phyloP scores from a whole-genome alignment of 2,113 vertebrate genomes.

The Ammodytes dubius region DNA sequence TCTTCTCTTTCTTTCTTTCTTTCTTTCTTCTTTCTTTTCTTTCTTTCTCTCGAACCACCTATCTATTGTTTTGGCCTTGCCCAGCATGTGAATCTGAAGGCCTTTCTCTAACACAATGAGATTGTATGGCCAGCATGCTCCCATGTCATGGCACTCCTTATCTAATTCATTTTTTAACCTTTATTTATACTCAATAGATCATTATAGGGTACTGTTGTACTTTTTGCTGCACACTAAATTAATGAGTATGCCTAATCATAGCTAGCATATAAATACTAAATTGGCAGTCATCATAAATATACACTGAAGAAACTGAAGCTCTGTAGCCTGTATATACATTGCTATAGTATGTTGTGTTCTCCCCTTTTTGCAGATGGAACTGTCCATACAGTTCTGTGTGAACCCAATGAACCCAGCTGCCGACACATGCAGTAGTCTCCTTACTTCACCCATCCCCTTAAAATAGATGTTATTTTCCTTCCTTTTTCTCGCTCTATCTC shows the following conservation, averaged over 20 bases:
- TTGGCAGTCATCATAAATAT: too few species aligned
- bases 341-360: background rate
- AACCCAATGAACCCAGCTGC: constrained; percentile 49
- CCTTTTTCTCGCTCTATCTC: constrained; percentile 36
- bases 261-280: background rate
- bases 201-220: background rate
- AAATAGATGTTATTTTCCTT: constrained; percentile 63
- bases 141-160: constrained; percentile 12
- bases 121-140: constrained; percentile 7
- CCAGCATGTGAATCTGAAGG: background rate
- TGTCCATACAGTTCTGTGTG: constrained; percentile 23
- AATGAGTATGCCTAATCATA: background rate
- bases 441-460: constrained; percentile 44
- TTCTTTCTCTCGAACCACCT: background rate
- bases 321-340: too few species aligned
- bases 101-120: constrained; percentile 8
- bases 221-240: background rate
- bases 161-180: background rate
- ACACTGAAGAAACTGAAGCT: too few species aligned
- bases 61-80: constrained; percentile 14
- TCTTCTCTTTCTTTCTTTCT: background rate
- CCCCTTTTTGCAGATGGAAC: constrained; percentile 26
- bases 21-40: background rate
- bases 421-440: constrained; percentile 53
- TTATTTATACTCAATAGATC: too few species aligned